These are phyloP conservation scores for Pycnomerus fuliginosus DNA, from an alignment of 2,888 invertebrate species.

Conservation along the genomic window DNA sequence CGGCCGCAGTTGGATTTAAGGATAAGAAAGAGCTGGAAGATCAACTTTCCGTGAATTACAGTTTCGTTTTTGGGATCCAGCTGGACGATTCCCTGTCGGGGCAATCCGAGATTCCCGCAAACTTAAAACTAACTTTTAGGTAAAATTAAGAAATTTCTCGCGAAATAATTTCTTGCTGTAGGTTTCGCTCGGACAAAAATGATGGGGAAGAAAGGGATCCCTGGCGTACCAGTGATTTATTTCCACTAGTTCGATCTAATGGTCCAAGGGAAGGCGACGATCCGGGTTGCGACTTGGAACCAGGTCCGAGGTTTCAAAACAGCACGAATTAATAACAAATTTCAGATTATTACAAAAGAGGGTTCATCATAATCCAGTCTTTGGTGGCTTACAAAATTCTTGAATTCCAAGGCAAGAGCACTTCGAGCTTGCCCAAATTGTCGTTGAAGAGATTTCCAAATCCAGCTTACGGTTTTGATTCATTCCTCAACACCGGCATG, in stretches of 20 bases:
- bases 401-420: slow-evolving; percentile 2
- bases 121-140: slow-evolving; percentile 58
- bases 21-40: no score
- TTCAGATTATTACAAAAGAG: slow-evolving; percentile 51
- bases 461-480: slow-evolving; percentile 64
- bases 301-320: background rate
- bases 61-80: no score
- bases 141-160: slow-evolving; percentile 18
- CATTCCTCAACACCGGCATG: slow-evolving; percentile 60
- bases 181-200: slow-evolving; percentile 14
- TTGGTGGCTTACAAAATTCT: slow-evolving; percentile 35
- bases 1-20: no score
- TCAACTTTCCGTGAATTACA: no score
- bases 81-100: no score
- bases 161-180: background rate
- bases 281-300: slow-evolving; percentile 1
- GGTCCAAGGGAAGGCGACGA: slow-evolving; percentile 31
- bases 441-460: slow-evolving; percentile 66
- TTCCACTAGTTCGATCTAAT: slow-evolving; percentile 32
- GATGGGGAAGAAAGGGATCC: slow-evolving; percentile 21
- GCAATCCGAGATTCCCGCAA: slow-evolving; percentile 52
- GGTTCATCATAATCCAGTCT: slow-evolving; percentile 65
- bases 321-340: background rate
- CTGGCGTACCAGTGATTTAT: slow-evolving; percentile 69
- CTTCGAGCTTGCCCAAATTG: no score